Conservation (phyloP, 1,140 invertebrate genomes). For the Aradophagus sp. region DNA sequence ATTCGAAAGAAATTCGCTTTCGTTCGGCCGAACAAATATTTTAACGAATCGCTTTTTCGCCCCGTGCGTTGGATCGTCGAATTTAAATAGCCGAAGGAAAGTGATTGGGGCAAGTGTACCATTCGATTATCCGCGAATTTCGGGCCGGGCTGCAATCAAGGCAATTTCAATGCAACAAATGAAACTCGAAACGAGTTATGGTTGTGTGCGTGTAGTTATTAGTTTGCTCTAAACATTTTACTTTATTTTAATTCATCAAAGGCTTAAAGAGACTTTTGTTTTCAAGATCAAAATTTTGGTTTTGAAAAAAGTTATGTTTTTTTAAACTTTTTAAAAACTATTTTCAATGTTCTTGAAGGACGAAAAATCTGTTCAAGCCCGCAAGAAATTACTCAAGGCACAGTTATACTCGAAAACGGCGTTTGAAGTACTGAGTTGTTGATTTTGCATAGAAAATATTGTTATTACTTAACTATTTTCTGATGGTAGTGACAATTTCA, state of each 20-base stretch:
- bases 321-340: too few species aligned
- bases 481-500: conserved; percentile 59
- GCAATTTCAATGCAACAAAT: conserved; percentile 8
- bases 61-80: too few species aligned
- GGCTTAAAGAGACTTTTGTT: conserved; percentile 40
- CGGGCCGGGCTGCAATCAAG: conserved; percentile 9
- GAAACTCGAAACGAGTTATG: conserved; percentile 48
- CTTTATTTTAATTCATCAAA: conserved; percentile 16
- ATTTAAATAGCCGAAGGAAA: too few species aligned
- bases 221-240: conserved; percentile 38
- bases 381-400: conserved; percentile 19
- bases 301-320: conserved; percentile 1
- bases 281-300: conserved; percentile 2
- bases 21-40: too few species aligned
- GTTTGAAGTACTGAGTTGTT: conserved; percentile 34
- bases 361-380: conserved; percentile 36
- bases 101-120: too few species aligned
- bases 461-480: conserved; percentile 59
- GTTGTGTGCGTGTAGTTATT: conserved; percentile 49
- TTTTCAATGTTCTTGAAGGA: not conserved
- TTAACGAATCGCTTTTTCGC: too few species aligned
- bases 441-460: conserved; percentile 52
- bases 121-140: too few species aligned
- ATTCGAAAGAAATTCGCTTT: too few species aligned
- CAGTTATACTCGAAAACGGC: conserved; percentile 22